These are phyloP conservation scores for Elachura formosa DNA, from an alignment of 2,113 vertebrate species.

Conservation along the genomic window DNA sequence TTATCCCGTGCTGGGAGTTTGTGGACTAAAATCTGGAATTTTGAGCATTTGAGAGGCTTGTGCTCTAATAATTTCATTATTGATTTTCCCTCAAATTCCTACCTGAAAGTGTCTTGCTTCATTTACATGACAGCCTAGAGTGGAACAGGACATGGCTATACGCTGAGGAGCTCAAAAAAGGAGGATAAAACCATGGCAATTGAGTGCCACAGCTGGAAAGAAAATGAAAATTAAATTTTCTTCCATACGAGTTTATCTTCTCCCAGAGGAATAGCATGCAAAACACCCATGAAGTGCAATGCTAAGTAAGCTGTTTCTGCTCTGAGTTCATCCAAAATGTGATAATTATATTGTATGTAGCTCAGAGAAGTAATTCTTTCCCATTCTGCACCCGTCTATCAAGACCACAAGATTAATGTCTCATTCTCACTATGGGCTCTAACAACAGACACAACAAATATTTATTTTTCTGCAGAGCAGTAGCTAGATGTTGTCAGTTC, in stretches of 20 bases:
- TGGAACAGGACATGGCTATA: background rate
- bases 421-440: background rate
- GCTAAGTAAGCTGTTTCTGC: background rate
- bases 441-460: background rate
- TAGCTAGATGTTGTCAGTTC: background rate
- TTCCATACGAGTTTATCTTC: background rate
- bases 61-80: background rate
- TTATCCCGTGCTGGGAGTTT: background rate
- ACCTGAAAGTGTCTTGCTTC: background rate
- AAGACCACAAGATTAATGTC: background rate
- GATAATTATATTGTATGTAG: background rate
- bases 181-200: background rate
- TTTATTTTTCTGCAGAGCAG: background rate
- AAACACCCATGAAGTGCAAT: background rate
- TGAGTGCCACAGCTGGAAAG: background rate
- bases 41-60: background rate
- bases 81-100: background rate
- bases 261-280: background rate
- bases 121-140: background rate
- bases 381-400: background rate
- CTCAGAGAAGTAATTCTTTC: background rate
- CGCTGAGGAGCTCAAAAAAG: background rate
- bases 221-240: background rate
- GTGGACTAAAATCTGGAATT: background rate
- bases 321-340: background rate